phyloP scores from a whole-genome alignment of 23 tunicate species.

The Trididemnum clinides region DNA sequence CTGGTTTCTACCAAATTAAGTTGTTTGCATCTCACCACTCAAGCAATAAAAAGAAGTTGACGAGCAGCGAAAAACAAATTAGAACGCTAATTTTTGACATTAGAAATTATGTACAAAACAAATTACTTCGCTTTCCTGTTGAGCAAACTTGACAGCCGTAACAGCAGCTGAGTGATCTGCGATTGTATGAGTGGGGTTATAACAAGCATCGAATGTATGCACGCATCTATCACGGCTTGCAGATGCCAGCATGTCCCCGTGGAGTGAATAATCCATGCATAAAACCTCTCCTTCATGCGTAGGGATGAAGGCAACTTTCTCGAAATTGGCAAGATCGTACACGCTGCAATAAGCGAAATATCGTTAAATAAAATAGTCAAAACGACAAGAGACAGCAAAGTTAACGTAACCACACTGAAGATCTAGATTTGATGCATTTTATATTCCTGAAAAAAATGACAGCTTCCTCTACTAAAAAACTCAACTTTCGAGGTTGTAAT shows the following conservation, averaged over 20 bases:
- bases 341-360: constrained; percentile 21
- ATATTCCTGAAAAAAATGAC: neutral
- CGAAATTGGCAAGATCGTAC: constrained; percentile 29
- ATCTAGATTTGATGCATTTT: neutral
- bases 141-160: constrained; percentile 67
- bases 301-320: constrained; percentile 25
- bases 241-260: constrained; percentile 56
- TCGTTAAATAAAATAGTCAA: no score
- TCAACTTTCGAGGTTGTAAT: no score
- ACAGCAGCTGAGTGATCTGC: constrained; percentile 73
- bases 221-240: constrained; percentile 63
- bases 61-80: no score
- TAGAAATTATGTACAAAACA: no score
- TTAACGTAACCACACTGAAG: neutral
- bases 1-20: no score
- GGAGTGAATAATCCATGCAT: constrained; percentile 42
- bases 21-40: no score
- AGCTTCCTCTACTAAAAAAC: neutral
- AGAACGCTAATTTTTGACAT: no score
- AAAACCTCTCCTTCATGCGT: constrained; percentile 65
- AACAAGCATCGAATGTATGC: constrained; percentile 37
- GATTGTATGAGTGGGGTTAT: constrained; percentile 73
- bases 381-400: neutral
- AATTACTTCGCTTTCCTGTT: constrained; percentile 39
- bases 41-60: no score